Percentiles rank a stretch among this genome's conserved stretches.
Conservation (phyloP, 2,797 vertebrate species). For the Sebastes vulpes region DNA sequence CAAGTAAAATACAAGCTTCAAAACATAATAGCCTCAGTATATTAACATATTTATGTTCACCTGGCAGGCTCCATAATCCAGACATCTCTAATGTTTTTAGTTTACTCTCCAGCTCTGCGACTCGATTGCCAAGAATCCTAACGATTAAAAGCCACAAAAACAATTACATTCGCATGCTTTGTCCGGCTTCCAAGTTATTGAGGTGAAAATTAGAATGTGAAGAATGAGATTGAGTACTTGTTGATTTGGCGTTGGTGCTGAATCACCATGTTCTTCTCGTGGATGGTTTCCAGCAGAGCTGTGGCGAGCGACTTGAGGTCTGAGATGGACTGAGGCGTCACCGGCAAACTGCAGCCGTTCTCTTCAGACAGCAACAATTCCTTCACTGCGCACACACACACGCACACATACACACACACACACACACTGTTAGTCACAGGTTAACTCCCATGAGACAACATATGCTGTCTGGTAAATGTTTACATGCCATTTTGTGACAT, state of each 20-base stretch:
- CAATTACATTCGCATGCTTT: not conserved
- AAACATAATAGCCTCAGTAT: not conserved
- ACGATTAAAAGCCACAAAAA: not conserved
- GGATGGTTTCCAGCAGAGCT: slow-evolving; percentile 96
- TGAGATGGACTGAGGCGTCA: slow-evolving; percentile 96
- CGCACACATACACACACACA: too few relatives aligned
- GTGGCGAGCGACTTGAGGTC: slow-evolving; percentile 98
- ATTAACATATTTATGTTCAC: slow-evolving; percentile 71
- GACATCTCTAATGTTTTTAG: slow-evolving; percentile 96
- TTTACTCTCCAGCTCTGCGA: slow-evolving; percentile 96
- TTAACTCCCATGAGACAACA: not conserved
- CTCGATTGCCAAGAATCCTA: slow-evolving; percentile 96
- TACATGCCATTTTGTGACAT: not conserved
- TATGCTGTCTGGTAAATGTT: not conserved
- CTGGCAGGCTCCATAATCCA: slow-evolving; percentile 98
- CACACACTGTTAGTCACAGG: not conserved
- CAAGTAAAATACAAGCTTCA: not conserved
- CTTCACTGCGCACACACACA: slow-evolving; percentile 75
- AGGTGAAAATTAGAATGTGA: not conserved
- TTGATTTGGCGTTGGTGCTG: slow-evolving; percentile 99
- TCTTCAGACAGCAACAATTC: slow-evolving; percentile 91
- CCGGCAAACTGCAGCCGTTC: slow-evolving; percentile 94
- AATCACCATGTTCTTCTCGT: slow-evolving; percentile 99
- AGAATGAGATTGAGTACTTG: slow-evolving; percentile 85
- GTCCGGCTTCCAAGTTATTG: not conserved